Conservation (phyloP, 2,888 invertebrate species). For the Oscheius sp. region DNA sequence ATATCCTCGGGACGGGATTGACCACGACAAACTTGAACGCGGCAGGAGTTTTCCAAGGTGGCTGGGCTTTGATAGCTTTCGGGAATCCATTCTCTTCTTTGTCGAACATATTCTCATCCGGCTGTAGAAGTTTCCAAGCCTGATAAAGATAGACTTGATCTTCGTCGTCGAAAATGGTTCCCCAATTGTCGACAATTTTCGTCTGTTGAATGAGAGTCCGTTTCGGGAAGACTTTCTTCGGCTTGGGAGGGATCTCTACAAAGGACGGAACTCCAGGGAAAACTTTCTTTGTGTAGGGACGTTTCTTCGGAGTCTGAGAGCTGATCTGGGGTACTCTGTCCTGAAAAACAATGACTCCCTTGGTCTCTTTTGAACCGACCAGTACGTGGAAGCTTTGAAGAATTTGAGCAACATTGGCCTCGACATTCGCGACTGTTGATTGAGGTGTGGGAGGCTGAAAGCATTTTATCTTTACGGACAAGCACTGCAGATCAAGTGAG, state of each 20-base stretch:
- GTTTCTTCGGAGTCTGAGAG: neutral
- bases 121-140: conserved; percentile 21
- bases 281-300: conserved; percentile 1
- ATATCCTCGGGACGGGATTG: neutral
- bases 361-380: neutral
- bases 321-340: too few relatives aligned
- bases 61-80: neutral
- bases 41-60: conserved; percentile 24
- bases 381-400: neutral
- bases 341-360: too few relatives aligned
- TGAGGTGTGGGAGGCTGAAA: neutral
- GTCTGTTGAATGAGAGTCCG: neutral
- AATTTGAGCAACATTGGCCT: neutral
- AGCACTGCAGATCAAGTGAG: too few relatives aligned
- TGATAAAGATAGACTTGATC: conserved; percentile 31
- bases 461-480: too few relatives aligned
- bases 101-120: conserved; percentile 25
- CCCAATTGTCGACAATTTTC: conserved; percentile 15
- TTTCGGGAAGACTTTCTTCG: conserved; percentile 23
- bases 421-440: conserved; percentile 1
- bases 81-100: conserved; percentile 8
- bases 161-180: conserved; percentile 28
- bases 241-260: neutral
- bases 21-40: conserved; percentile 23
- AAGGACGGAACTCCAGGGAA: neutral